Percentiles rank a stretch among this genome's conserved stretches.
phyloP scores from a whole-genome alignment of 2,113 vertebrate genomes.

The Alethe diademata region DNA sequence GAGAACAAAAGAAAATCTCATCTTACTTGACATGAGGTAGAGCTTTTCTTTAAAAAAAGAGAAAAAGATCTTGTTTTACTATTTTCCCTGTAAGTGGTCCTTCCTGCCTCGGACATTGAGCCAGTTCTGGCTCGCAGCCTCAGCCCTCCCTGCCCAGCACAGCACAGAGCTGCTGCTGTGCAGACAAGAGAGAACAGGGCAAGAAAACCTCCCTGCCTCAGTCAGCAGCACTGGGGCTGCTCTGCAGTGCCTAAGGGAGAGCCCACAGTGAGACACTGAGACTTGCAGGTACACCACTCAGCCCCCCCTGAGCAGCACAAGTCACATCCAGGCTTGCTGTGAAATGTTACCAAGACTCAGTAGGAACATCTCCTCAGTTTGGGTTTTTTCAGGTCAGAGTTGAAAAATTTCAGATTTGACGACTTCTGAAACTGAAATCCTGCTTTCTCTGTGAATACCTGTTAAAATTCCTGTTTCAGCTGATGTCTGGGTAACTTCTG shows the following conservation, averaged over 20 bases:
- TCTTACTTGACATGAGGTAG: not conserved
- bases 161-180: not conserved
- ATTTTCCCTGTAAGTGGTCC: not conserved
- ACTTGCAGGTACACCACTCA: accelerated
- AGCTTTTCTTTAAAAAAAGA: not conserved
- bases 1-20: not conserved
- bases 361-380: not conserved
- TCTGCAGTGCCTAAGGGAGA: not conserved
- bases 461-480: not conserved
- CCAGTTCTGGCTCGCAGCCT: accelerated
- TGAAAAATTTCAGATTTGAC: not conserved
- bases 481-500: not conserved
- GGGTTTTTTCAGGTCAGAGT: not conserved
- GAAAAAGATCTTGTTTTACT: accelerated
- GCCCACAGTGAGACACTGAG: not conserved
- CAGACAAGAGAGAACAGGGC: not conserved
- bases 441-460: not conserved
- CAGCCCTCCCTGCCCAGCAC: not conserved
- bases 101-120: not conserved
- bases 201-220: not conserved
- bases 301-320: not conserved
- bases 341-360: not conserved
- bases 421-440: not conserved
- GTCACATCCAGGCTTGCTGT: not conserved
- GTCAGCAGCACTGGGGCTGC: not conserved